phyloP scores from a whole-genome alignment of 2,113 vertebrate genomes.

The Tympanuchus pallidicinctus region DNA sequence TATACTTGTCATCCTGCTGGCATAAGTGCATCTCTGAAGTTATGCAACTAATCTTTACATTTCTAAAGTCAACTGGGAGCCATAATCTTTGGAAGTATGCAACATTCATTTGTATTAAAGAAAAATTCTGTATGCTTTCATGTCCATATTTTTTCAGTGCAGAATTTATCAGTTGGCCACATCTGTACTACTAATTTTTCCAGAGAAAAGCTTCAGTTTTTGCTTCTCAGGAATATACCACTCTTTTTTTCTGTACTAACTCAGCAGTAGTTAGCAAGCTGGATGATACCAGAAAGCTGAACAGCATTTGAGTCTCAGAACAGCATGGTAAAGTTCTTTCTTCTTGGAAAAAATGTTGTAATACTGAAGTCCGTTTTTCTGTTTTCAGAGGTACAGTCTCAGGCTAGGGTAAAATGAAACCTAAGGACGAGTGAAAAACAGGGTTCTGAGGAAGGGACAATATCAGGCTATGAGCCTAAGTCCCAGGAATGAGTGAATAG shows the following conservation, averaged over 20 bases:
- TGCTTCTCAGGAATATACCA: background rate
- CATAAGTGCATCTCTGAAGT: conserved; percentile 39
- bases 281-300: background rate
- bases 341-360: background rate
- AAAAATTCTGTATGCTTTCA: conserved; percentile 38
- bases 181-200: conserved; percentile 5
- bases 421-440: background rate
- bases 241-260: background rate
- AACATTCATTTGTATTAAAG: conserved; percentile 43
- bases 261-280: background rate
- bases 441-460: background rate
- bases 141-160: conserved; percentile 20
- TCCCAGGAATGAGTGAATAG: background rate
- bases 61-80: conserved; percentile 45
- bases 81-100: conserved; percentile 33
- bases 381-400: background rate
- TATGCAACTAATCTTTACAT: conserved; percentile 55
- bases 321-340: background rate
- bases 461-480: background rate
- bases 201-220: background rate
- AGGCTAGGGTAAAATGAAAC: background rate
- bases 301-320: background rate
- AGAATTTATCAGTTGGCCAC: background rate
- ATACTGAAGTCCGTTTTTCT: background rate
- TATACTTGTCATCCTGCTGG: conserved; percentile 30